Conservation (phyloP, 2,113 vertebrate species). For the Pao palembangensis region DNA sequence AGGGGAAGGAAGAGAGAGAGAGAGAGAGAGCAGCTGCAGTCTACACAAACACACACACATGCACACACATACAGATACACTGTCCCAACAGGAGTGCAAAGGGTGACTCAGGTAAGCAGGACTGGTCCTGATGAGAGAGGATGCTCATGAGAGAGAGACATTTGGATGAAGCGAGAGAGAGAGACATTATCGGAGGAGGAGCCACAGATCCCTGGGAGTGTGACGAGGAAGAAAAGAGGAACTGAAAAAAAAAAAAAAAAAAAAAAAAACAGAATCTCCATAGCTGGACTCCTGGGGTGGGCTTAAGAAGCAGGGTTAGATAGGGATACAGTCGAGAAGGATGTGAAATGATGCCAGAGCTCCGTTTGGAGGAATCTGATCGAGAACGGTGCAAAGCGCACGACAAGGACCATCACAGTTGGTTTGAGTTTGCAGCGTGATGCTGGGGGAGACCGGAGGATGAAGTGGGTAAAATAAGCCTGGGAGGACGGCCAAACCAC, state of each 20-base stretch:
- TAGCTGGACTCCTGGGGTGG: constrained; percentile 44
- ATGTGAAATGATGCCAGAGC: constrained; percentile 37
- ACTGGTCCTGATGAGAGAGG: constrained; percentile 41
- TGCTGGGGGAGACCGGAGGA: constrained; percentile 2
- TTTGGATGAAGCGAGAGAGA: constrained; percentile 26
- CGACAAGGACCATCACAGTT: constrained; percentile 58
- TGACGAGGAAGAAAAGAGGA: neutral
- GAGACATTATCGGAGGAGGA: constrained; percentile 43
- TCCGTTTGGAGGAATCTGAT: constrained; percentile 47
- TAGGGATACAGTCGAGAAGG: constrained; percentile 35
- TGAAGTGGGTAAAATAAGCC: constrained; percentile 41
- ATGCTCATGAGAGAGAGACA: constrained; percentile 34
- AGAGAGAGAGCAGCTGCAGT: constrained; percentile 39
- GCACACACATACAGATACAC: constrained; percentile 7
- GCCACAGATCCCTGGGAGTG: constrained; percentile 33
- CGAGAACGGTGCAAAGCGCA: constrained; percentile 30
- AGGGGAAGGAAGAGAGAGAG: constrained; percentile 45
- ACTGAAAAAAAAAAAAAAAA: constrained; percentile 1
- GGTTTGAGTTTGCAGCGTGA: constrained; percentile 36
- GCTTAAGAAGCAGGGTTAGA: constrained; percentile 27
- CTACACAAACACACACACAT: constrained; percentile 17
- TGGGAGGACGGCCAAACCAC: constrained; percentile 28
- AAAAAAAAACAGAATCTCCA: constrained; percentile 33
- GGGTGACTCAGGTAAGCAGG: constrained; percentile 61
- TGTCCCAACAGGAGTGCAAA: constrained; percentile 40